Base-by-base conservation (phyloP, 1,140 invertebrate species). In the Holotrichia oblita region DNA sequence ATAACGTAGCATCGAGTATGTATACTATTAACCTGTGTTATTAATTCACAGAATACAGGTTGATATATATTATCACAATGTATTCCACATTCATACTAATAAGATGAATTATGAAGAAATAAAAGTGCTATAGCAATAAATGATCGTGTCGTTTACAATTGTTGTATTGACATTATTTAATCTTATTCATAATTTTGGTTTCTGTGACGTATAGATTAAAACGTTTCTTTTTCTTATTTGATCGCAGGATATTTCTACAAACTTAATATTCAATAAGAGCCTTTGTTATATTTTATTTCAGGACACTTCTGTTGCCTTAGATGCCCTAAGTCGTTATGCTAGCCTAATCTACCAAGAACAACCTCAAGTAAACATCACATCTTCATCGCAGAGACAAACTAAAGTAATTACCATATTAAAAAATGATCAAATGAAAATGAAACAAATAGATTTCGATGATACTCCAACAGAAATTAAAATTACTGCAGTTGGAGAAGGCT, bases 241-340 rank as follows among this genome's bases (percentile, higher is more conserved):
- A 61, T 1, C 9, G 6, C n/a, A 12, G 0, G 41, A 61, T 61
- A 6, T n/a, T 61, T 42, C 9, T 14, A 3, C 9, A 0, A 61
- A 12, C 20, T n/a, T 61, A 22, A 8, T 22, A 20, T 17, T 17
- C 8, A 22, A 64, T 17, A 64, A 64, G 8, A 22, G 61, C 4
- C 17, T 20, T 0, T 27, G 10, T 20, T 14, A 12, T 48, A 12
- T 12, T 48, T 48, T 48, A 3, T 6, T 64, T 55, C 87, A 92
- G 85, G 92, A 92, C 78, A 92, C 91, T 0, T 88, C 91, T 0
- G 86, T 92, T 2, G 91, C 90, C 7, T 83, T 93, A n/a, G 90
- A 92, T 79, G 91, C 91, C 4, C 83, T 93, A 0, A 85, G 90
- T 0, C 88, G 87, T 79, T 92, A 91, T 79, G 89, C 89, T 8